Conservation (phyloP, 2,797 vertebrate species). For the Erithacus rubecula region DNA sequence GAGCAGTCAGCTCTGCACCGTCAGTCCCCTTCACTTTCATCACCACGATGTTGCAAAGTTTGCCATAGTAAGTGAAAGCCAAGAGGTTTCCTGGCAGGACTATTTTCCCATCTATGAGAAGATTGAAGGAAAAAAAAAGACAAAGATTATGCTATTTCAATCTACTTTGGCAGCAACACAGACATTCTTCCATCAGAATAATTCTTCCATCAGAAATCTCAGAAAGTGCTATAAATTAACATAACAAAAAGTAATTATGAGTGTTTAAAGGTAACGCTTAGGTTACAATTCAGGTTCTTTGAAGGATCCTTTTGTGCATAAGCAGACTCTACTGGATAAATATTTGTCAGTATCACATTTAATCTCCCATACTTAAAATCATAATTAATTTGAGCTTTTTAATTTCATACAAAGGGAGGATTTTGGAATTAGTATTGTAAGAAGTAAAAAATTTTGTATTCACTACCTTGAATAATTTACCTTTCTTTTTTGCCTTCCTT, state of each 20-base stretch:
- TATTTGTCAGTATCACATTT: not conserved
- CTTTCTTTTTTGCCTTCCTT: not conserved
- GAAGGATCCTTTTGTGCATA: not conserved
- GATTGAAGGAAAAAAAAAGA: not conserved
- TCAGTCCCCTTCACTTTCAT: conserved; percentile 84
- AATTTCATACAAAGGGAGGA: not conserved
- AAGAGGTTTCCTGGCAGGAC: conserved; percentile 86
- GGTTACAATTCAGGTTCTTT: not conserved
- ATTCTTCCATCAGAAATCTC: not conserved
- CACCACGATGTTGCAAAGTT: conserved; percentile 78
- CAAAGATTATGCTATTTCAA: not conserved
- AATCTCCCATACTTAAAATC: not conserved
- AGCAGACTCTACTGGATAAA: not conserved
- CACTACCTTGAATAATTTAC: not conserved
- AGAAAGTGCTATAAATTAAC: not conserved
- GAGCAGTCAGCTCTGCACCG: conserved; percentile 67
- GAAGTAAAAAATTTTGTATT: not conserved
- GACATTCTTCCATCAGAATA: not conserved
- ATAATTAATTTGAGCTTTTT: not conserved
- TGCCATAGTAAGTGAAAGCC: conserved; percentile 86
- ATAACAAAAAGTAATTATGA: not conserved
- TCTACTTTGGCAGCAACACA: not conserved
- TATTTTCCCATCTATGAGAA: conserved; percentile 82
- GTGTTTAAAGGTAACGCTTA: too few relatives aligned
- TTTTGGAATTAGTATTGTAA: not conserved